phyloP scores from a whole-genome alignment of 2,888 invertebrate genomes.

The Beris morrisii region DNA sequence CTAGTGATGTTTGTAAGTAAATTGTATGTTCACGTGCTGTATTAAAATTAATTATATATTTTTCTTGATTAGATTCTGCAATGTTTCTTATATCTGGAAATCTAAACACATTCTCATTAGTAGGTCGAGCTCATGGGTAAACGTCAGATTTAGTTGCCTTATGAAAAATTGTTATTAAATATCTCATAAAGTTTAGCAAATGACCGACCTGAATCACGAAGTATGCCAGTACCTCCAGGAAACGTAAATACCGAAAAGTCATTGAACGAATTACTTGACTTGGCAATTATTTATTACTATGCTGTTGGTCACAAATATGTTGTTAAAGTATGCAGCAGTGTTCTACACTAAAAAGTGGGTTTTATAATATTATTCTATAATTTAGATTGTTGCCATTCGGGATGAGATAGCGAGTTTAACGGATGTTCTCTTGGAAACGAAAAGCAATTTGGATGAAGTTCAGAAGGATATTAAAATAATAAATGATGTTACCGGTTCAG shows the following conservation, averaged over 20 bases:
- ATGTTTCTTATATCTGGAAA: slow-evolving; percentile 50
- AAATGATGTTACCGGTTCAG: slow-evolving; percentile 48
- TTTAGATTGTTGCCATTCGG: slow-evolving; percentile 50
- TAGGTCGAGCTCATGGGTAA: slow-evolving; percentile 49
- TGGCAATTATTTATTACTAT: slow-evolving; percentile 53
- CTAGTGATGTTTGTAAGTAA: slow-evolving; percentile 40
- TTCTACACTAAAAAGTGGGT: not conserved
- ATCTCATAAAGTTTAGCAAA: slow-evolving; percentile 8
- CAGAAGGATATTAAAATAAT: slow-evolving; percentile 48
- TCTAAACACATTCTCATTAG: slow-evolving; percentile 48
- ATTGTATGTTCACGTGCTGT: slow-evolving; percentile 2
- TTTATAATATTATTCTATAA: slow-evolving; percentile 1
- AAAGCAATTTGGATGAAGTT: slow-evolving; percentile 51
- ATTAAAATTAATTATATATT: slow-evolving; percentile 14
- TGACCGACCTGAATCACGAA: slow-evolving; percentile 20
- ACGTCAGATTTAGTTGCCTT: not conserved
- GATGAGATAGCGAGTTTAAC: slow-evolving; percentile 55
- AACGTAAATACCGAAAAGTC: slow-evolving; percentile 46
- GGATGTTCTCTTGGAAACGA: slow-evolving; percentile 53
- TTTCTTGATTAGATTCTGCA: slow-evolving; percentile 46
- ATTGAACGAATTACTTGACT: slow-evolving; percentile 52
- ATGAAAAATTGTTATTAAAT: not conserved
- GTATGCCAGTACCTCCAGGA: slow-evolving; percentile 43
- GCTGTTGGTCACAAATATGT: slow-evolving; percentile 56
- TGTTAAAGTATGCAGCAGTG: slow-evolving; percentile 46